Evolutionary conservation across 1,140 invertebrate species (phyloP), one percentile per base, ranked within the genome.

Genomic region (Mercenaria mercenaria): DNA sequence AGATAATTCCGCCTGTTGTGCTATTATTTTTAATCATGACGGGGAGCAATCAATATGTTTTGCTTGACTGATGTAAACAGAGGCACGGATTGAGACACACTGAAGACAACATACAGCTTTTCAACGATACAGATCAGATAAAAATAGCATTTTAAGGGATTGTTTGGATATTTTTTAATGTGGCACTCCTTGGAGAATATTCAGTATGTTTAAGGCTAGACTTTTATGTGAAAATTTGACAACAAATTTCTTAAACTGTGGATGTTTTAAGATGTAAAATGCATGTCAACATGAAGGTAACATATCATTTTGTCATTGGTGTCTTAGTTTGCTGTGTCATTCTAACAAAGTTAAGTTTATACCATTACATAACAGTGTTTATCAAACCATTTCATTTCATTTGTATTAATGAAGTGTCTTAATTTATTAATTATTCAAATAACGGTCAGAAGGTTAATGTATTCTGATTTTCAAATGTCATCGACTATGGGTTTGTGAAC

Each of bases 1-100:
- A 64, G 59, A 64, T 64, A 29, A 64, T 64, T 64, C 59, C 29
- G 59, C 59, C 0, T 15, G 59, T 64, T 29, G 59, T 8, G 26
- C 59, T 64, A 64, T 64, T 64, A 64, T 64, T 64, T 64, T 64
- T 64, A 64, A 64, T 64, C 59, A 64, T 64, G 59, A 64, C 59
- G n/a, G 34, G 34, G 67, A 72, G 67, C 67, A 72, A 72, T 72
- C 34, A 41, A 72, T 72, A 72, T 29, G 67, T 72, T 72, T 72
- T 72, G 67, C 34, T 72, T 39, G 34, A 72, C 34, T 72, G 67
- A 72, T 72, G 67, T 72, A 72, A 72, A 72, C 67, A 72, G 13
- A 41, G 67, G 37, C 11, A 13, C 10, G 34, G 67, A 67, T 67
- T 67, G 61, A 18, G 61, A 67, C 61, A 67, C 61, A 67, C 52